Percentiles rank a stretch among this genome's conserved stretches.
phyloP scores from a whole-genome alignment of 2,888 invertebrate species.

The Macaria liturata region DNA sequence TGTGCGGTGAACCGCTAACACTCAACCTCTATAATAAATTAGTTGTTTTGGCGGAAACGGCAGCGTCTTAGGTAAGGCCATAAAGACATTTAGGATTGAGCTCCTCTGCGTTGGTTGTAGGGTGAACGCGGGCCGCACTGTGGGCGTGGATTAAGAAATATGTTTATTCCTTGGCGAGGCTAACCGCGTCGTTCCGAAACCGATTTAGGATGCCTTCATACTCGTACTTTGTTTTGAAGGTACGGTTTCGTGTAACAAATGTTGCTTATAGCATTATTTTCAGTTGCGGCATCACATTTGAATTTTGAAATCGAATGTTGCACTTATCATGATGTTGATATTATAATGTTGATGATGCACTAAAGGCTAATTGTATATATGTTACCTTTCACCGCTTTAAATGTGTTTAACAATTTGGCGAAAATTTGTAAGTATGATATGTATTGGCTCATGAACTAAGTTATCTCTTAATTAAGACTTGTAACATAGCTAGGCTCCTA shows the following conservation, averaged over 20 bases:
- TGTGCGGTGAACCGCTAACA: constrained; percentile 45
- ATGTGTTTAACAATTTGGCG: no score
- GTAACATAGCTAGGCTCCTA: no score
- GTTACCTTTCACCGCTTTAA: no score
- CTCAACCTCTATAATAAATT: constrained; percentile 57
- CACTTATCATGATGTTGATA: no score
- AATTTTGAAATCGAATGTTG: no score
- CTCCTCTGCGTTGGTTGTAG: constrained; percentile 35
- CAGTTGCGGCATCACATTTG: no score
- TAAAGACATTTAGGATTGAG: constrained; percentile 66
- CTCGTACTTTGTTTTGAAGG: not conserved
- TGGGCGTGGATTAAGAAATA: constrained; percentile 20
- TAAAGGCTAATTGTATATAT: no score
- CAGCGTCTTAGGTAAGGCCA: constrained; percentile 54
- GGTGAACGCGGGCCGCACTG: constrained; percentile 13
- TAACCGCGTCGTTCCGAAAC: constrained; percentile 2
- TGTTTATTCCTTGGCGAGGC: constrained; percentile 8
- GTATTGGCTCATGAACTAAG: no score
- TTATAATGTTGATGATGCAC: no score
- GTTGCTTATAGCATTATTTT: not conserved
- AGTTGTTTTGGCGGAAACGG: constrained; percentile 60
- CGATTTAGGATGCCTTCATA: constrained; percentile 5
- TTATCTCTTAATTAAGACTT: no score
- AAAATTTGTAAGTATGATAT: no score
- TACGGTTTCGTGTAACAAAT: not conserved